Percentiles rank a stretch among this genome's conserved stretches.
phyloP scores from a whole-genome alignment of 2,888 invertebrate genomes.

The Spodoptera exigua region DNA sequence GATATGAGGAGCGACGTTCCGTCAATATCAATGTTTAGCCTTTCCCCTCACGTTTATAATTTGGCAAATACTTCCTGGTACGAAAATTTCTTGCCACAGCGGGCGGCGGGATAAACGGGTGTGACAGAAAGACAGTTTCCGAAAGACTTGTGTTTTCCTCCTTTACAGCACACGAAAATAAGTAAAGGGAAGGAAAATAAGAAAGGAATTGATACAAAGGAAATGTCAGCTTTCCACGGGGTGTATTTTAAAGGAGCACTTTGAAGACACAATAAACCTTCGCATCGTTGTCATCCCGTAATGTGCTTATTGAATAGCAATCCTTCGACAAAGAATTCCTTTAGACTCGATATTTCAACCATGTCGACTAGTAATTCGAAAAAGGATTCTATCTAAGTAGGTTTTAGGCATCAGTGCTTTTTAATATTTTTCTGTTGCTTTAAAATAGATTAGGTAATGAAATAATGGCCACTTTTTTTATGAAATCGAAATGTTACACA shows the following conservation, averaged over 20 bases:
- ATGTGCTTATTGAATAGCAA: conserved; percentile 4
- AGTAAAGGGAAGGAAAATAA: conserved; percentile 26
- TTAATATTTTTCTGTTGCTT: no score
- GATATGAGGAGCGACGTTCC: neutral
- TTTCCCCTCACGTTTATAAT: conserved; percentile 34
- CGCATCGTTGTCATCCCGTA: conserved; percentile 1
- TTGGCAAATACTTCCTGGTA: conserved; percentile 27
- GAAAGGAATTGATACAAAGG: conserved; percentile 30
- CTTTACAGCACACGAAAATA: conserved; percentile 45
- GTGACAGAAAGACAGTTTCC: conserved; percentile 37
- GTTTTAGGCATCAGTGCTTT: no score
- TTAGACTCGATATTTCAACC: no score
- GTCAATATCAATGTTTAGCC: conserved; percentile 10
- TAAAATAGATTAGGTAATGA: no score
- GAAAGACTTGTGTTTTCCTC: conserved; percentile 33
- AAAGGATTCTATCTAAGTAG: neutral
- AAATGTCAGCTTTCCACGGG: conserved; percentile 34
- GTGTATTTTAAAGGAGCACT: conserved; percentile 27
- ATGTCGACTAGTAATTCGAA: neutral
- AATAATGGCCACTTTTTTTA: no score
- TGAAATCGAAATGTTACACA: no score
- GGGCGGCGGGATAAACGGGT: conserved; percentile 30
- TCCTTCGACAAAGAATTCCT: neutral
- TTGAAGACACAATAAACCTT: conserved; percentile 8
- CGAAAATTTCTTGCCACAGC: conserved; percentile 29